Conservation (phyloP, 1,140 invertebrate genomes). For the Theocolax elegans region DNA sequence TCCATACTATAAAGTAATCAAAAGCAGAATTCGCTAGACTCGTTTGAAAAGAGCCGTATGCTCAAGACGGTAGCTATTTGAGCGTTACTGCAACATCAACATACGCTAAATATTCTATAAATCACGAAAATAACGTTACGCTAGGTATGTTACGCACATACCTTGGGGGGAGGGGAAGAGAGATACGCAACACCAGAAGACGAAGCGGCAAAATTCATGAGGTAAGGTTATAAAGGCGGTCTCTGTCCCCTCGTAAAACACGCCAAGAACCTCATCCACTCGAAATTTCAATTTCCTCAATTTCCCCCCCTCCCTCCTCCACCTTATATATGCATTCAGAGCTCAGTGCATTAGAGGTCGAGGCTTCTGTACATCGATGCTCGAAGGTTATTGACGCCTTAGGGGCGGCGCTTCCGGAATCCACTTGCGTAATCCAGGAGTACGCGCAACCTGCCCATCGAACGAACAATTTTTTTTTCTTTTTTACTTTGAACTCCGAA, state of each 20-base stretch:
- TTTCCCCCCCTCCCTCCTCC: not conserved
- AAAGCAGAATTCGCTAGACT: too few species aligned
- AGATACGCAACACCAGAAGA: not conserved
- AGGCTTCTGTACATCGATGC: conserved; percentile 13
- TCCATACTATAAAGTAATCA: too few species aligned
- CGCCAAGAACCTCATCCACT: not conserved
- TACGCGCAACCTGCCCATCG: too few species aligned
- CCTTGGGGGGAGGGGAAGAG: not conserved
- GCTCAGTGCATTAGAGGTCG: conserved; percentile 27
- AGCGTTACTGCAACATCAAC: not conserved
- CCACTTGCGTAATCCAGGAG: conserved; percentile 24
- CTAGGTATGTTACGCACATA: not conserved
- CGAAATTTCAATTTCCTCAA: conserved; percentile 26
- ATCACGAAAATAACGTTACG: conserved; percentile 13
- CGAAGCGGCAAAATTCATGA: conserved; percentile 6
- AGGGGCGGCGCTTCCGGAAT: conserved; percentile 22
- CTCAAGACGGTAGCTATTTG: not conserved
- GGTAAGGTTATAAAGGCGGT: not conserved
- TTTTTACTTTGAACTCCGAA: too few species aligned
- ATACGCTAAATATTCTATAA: not conserved
- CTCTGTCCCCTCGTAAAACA: not conserved
- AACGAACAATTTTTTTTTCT: too few species aligned
- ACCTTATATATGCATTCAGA: too few species aligned
- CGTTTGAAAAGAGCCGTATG: too few species aligned
- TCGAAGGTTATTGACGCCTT: conserved; percentile 27